These are phyloP conservation scores for Marisa cornuarietis DNA, from an alignment of 1,140 invertebrate genomes.

Conservation along the genomic window DNA sequence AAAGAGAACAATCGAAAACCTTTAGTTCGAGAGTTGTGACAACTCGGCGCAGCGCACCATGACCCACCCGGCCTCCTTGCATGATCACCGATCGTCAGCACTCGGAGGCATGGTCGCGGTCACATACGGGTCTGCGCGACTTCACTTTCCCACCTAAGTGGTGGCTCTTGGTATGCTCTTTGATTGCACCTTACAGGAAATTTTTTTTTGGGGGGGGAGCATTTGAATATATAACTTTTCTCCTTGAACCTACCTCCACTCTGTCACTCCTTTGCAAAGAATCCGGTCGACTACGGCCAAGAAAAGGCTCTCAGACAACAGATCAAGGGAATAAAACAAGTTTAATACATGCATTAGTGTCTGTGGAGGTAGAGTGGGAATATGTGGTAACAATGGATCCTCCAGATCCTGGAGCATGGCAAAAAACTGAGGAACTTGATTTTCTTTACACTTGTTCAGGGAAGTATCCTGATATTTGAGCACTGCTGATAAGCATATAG, in stretches of 20 bases:
- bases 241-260: slow-evolving; percentile 4
- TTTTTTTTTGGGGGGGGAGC: too few relatives aligned
- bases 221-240: too few relatives aligned
- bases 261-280: neutral
- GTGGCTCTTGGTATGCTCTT: too few relatives aligned
- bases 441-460: slow-evolving; percentile 10
- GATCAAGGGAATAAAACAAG: slow-evolving; percentile 7
- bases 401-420: neutral
- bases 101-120: too few relatives aligned
- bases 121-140: too few relatives aligned
- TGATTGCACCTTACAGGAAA: too few relatives aligned
- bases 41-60: too few relatives aligned
- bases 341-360: slow-evolving; percentile 11
- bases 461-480: slow-evolving; percentile 14
- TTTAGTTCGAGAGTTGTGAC: too few relatives aligned
- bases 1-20: too few relatives aligned
- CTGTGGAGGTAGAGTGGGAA: neutral
- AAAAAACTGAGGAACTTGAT: slow-evolving; percentile 8
- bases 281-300: slow-evolving; percentile 13
- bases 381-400: neutral
- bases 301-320: slow-evolving; percentile 19
- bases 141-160: too few relatives aligned
- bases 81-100: too few relatives aligned
- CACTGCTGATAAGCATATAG: slow-evolving; percentile 4
- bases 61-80: too few relatives aligned